Base-by-base conservation (phyloP, 2,888 invertebrate species). In the Cerceris rybyensis region DNA sequence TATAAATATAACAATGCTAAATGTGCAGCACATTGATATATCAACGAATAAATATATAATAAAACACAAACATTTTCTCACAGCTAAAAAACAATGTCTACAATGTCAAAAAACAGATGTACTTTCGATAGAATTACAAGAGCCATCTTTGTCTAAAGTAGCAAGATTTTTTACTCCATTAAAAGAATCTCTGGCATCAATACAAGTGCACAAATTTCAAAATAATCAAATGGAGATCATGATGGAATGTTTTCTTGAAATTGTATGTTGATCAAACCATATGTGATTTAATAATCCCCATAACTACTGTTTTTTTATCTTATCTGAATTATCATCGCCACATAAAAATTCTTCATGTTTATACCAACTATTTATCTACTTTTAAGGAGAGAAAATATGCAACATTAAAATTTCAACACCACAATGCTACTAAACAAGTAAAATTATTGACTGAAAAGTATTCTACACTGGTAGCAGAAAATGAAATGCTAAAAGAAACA, bases 371-470 rank as follows among this genome's bases (percentile, higher is more conserved):
- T 50, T 28, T 28, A 9, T n/a, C 57, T 11, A 49, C 13, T 65
- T 81, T 68, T 6, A 73, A 86, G 86, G 86, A 86, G 11, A 75
- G 70, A n/a, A 86, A 86, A 6, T 86, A 86, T 8, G 75, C 83
- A 7, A 28, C 52, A 0, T 11, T 81, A 14, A 86, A 86, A 8
- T 49, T 43, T 1, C 66, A 66, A 0, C 81, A 72, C 11, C 71
- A 55, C 7, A 55, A 57, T 6, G 1, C 50, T 0, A 46, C 4
- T 0, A 75, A 60, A 14, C 46, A 55, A 14, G 8, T 46, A 13
- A 81, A 79, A 13, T 0, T n/a, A 6, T 8, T 71, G 4, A 58
- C 13, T 6, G 63, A 84, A 0, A 84, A 84, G 2, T 72, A 68
- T 11, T 6, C 55, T 0, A 66, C 46, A 7, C 0, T 70, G 1